Evolutionary conservation across 1,140 invertebrate genomes (phyloP), one percentile per base, ranked within the genome.

Genomic region (Neotoxoptera formosana): DNA sequence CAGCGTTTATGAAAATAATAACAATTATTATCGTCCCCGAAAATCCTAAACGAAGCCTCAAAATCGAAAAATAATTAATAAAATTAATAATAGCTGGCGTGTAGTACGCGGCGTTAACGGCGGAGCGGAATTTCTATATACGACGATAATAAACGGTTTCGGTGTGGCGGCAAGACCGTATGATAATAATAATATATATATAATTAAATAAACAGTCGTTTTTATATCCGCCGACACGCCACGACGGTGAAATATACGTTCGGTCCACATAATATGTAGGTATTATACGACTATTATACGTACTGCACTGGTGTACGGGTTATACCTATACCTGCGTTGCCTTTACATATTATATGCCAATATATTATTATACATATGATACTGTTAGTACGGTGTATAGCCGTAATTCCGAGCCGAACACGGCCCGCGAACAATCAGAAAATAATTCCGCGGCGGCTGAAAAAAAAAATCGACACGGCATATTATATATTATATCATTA

Each of bases 401-500:
- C 45, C 17, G 25, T 76, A 88, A 48, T 23, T 20, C n/a, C 48
- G 8, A 0, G 87, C 87, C 87, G 60, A 76, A 76, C 60, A n/a
- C 6, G 60, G 30, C 47, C 89, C 14, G 23, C n/a, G 47, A 90
- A 90, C 56, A 60, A 90, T 90, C n/a, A 56, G 36, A 67, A 90
- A 90, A 90, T 90, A 60, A 45, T 90, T 90, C 56, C 45, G 41
- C 11, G 25, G 36, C 36, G 36, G 89, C 89, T 41, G 51, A 11
- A 25, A 14, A 76, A 67, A 41, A 90, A 90, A 67, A 90, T 90
- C 89, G 89, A 90, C 89, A 45, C 60, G n/a, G 30, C 30, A n/a
- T 6, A 76, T 2, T 2, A 76, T 76, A 60, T 9, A 76, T 20
- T 76, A 76, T 9, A 76, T 20, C n/a, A 76, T 67, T 76, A 76